phyloP scores from a whole-genome alignment of 2,888 invertebrate species.

The Agrotis segetum region DNA sequence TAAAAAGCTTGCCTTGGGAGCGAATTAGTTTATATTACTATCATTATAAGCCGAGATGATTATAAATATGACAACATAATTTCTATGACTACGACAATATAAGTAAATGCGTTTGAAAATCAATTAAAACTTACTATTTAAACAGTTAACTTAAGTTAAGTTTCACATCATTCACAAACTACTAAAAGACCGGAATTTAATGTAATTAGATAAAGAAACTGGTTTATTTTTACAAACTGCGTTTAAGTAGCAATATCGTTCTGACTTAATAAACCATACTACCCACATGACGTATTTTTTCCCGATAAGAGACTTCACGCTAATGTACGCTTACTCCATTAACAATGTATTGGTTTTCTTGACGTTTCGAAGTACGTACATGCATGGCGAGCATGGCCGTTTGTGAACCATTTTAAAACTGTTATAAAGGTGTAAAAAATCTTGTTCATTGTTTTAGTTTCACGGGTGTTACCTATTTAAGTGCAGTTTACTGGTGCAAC shows the following conservation, averaged over 20 bases:
- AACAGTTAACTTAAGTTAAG: no score
- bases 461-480: not conserved
- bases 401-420: not conserved
- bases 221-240: not conserved
- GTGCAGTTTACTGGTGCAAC: slow-evolving; percentile 5
- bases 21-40: not conserved
- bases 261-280: slow-evolving; percentile 1
- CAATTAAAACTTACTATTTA: no score
- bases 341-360: slow-evolving; percentile 31
- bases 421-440: slow-evolving; percentile 3
- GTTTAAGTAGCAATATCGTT: not conserved
- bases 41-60: not conserved
- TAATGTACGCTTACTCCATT: slow-evolving; percentile 48
- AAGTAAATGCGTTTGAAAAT: no score
- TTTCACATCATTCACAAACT: not conserved
- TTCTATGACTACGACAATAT: not conserved
- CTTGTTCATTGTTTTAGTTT: slow-evolving; percentile 21
- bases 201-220: not conserved
- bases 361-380: slow-evolving; percentile 18
- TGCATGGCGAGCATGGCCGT: not conserved
- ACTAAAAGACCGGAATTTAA: no score
- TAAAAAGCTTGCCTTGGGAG: not conserved
- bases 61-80: slow-evolving; percentile 2
- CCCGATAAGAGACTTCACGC: slow-evolving; percentile 51
- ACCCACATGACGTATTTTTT: slow-evolving; percentile 23